Conservation (phyloP, 2,113 vertebrate genomes). For the Addax nasomaculatus region DNA sequence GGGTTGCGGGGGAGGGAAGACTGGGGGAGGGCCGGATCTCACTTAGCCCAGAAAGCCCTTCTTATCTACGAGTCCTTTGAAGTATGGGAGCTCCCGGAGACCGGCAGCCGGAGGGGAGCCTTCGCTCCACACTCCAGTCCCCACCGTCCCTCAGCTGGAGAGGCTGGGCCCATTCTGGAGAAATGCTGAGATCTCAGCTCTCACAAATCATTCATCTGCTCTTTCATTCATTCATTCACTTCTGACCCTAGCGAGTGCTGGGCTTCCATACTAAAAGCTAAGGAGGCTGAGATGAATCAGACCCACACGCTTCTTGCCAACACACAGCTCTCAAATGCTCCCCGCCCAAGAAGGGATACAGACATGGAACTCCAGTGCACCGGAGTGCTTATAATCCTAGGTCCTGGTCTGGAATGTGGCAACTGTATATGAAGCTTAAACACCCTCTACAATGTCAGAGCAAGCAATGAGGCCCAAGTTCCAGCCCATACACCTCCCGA, state of each 20-base stretch:
- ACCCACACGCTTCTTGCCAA: neutral
- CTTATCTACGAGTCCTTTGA: constrained; percentile 52
- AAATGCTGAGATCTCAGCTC: neutral
- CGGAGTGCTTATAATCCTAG: neutral
- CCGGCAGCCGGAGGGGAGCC: neutral
- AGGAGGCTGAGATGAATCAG: neutral
- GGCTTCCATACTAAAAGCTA: neutral
- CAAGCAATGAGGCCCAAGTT: neutral
- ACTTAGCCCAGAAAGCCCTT: constrained; percentile 15
- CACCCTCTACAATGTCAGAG: neutral
- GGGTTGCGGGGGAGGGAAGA: neutral
- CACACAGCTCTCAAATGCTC: neutral
- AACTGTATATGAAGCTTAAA: neutral
- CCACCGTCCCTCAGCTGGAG: neutral
- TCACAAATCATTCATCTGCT: neutral
- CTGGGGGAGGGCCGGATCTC: neutral
- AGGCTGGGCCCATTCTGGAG: neutral
- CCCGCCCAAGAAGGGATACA: neutral
- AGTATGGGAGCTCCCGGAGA: neutral
- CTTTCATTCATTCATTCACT: neutral
- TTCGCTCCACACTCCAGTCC: neutral
- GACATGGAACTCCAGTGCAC: neutral
- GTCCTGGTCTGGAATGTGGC: neutral
- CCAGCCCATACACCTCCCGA: neutral
- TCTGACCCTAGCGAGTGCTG: neutral